Percentiles rank a stretch among this genome's conserved stretches.
Conservation (phyloP, 2,113 vertebrate species). For the Nicator chloris region DNA sequence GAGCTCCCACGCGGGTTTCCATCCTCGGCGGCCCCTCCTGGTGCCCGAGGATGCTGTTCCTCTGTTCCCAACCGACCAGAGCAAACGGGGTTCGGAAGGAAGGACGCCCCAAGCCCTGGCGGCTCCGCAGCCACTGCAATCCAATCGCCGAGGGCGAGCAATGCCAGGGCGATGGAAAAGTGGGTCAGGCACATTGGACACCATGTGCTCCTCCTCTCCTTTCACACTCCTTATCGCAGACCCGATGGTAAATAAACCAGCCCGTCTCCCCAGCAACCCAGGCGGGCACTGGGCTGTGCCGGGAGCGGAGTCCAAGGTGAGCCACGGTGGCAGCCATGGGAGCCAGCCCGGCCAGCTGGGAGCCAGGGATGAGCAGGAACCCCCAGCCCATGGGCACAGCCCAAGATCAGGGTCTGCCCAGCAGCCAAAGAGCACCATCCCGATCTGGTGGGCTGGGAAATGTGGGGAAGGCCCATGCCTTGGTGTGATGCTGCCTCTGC, state of each 20-base stretch:
- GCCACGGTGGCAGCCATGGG: not conserved
- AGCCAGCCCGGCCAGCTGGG: not conserved
- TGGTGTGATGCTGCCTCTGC: not conserved
- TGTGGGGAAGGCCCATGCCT: not conserved
- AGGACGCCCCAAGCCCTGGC: not conserved
- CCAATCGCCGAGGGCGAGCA: not conserved
- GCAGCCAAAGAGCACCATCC: not conserved
- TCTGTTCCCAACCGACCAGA: rapidly evolving
- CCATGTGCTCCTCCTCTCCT: conserved; percentile 32
- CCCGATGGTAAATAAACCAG: conserved; percentile 51
- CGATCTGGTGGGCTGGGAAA: rapidly evolving
- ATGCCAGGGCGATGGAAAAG: not conserved
- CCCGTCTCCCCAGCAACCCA: conserved; percentile 52
- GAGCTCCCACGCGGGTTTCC: rapidly evolving
- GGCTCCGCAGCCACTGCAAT: not conserved
- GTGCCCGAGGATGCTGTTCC: not conserved
- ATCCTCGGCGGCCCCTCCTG: rapidly evolving
- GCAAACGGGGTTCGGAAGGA: rapidly evolving
- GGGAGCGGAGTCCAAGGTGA: conserved; percentile 47
- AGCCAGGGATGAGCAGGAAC: not conserved
- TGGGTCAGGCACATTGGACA: conserved; percentile 60
- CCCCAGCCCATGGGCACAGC: rapidly evolving
- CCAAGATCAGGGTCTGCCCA: rapidly evolving
- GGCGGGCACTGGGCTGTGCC: not conserved
- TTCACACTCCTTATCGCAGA: conserved; percentile 37